These are phyloP conservation scores for Zaprionus tsacasi DNA, from an alignment of 1,140 invertebrate species.

Conservation along the genomic window DNA sequence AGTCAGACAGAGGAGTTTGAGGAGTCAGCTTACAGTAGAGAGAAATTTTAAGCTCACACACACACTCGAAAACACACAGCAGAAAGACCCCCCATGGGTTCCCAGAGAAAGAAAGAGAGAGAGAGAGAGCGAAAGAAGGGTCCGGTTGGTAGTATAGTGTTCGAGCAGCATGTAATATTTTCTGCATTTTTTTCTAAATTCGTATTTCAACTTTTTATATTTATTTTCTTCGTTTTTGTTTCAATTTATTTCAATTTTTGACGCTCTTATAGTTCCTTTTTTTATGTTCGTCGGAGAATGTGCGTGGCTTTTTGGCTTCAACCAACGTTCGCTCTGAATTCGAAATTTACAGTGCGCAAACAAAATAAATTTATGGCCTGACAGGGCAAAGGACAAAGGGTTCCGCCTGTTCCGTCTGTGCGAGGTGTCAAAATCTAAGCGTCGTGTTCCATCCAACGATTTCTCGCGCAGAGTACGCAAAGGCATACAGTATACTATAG, in stretches of 20 bases:
- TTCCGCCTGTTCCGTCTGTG: conserved; percentile 33
- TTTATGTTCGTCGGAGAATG: conserved; percentile 32
- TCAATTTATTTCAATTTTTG: conserved; percentile 81
- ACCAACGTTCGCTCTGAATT: conserved; percentile 58
- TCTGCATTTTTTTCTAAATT: conserved; percentile 44
- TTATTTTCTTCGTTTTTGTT: conserved; percentile 38
- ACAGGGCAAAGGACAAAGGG: conserved; percentile 52
- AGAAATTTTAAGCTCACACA: conserved; percentile 36
- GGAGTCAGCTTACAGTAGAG: conserved; percentile 62
- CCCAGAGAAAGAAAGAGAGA: background rate
- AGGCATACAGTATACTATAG: background rate
- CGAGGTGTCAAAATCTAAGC: conserved; percentile 59
- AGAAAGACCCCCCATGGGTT: conserved; percentile 6
- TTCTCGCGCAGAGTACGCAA: conserved; percentile 11
- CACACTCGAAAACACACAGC: conserved; percentile 18
- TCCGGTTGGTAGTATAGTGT: conserved; percentile 12
- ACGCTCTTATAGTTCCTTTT: conserved; percentile 65
- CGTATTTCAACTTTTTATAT: conserved; percentile 35
- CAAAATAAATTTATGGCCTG: conserved; percentile 76
- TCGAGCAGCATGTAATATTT: conserved; percentile 67
- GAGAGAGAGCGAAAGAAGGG: background rate
- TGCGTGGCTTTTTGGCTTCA: conserved; percentile 41
- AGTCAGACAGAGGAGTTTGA: conserved; percentile 24
- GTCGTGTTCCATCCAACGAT: conserved; percentile 17
- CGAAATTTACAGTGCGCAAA: conserved; percentile 63